phyloP scores from a whole-genome alignment of 2,888 invertebrate genomes.

The Heliconius aoede region DNA sequence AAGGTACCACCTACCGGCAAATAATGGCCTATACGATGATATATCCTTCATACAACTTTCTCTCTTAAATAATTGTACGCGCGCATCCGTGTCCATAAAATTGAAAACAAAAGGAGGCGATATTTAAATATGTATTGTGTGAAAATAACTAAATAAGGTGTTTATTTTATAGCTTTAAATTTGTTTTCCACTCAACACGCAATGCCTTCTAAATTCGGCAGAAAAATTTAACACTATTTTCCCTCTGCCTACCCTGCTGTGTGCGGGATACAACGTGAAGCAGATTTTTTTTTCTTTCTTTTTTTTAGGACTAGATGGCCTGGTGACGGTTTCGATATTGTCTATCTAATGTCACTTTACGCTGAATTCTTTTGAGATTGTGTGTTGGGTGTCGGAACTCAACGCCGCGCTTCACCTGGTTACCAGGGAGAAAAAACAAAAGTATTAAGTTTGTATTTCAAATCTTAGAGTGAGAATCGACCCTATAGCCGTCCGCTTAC shows the following conservation, averaged over 20 bases:
- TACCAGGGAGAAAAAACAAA: neutral
- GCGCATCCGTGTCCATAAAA: constrained; percentile 40
- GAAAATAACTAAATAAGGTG: neutral
- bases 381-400: neutral
- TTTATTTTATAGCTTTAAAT: neutral
- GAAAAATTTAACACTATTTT: too few species aligned
- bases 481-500: neutral
- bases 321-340: too few species aligned
- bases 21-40: constrained; percentile 42
- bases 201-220: too few species aligned
- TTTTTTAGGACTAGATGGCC: too few species aligned
- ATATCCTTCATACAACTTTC: constrained; percentile 49
- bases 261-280: too few species aligned
- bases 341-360: neutral
- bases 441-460: neutral
- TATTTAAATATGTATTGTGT: neutral
- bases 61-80: constrained; percentile 45
- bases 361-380: neutral
- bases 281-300: too few species aligned
- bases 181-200: too few species aligned
- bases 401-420: neutral
- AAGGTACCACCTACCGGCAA: constrained; percentile 33
- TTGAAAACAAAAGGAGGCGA: constrained; percentile 46
- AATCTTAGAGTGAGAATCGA: neutral
- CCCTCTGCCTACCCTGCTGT: too few species aligned